phyloP scores from a whole-genome alignment of 1,140 invertebrate genomes.

The Aphaenogaster ashmeadi region DNA sequence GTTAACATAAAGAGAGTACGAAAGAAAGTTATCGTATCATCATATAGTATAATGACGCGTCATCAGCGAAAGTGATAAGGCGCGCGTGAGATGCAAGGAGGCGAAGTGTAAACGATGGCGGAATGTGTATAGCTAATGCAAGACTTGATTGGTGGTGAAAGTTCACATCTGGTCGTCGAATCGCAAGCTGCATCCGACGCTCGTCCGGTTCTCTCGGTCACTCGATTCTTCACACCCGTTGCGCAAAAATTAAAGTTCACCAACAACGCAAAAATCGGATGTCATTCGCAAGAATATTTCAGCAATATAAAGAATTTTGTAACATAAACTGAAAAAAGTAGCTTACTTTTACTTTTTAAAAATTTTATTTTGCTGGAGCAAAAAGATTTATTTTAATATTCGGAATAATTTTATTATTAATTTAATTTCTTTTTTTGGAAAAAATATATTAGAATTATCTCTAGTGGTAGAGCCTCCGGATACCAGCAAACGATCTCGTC shows the following conservation, averaged over 20 bases:
- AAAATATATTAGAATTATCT: conserved; percentile 63
- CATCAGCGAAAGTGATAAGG: conserved; percentile 38
- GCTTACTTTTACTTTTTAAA: neutral
- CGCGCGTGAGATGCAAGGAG: conserved; percentile 28
- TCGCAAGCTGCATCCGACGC: conserved; percentile 49
- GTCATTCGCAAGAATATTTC: neutral
- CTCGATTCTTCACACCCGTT: conserved; percentile 50
- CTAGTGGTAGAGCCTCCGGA: neutral
- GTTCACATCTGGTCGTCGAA: conserved; percentile 69
- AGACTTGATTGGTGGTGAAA: conserved; percentile 71
- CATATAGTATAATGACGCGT: neutral
- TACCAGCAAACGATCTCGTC: conserved; percentile 56
- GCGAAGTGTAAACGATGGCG: conserved; percentile 20
- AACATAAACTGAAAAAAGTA: neutral
- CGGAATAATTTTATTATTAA: conserved; percentile 41
- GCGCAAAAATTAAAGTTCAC: conserved; percentile 26
- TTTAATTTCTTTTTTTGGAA: conserved; percentile 35
- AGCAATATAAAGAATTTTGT: neutral
- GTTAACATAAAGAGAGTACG: neutral
- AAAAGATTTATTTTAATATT: neutral
- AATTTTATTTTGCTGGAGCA: neutral
- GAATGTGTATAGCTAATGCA: conserved; percentile 58
- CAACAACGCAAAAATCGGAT: neutral
- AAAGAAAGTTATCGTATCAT: conserved; percentile 28
- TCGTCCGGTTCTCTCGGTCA: conserved; percentile 31